These are phyloP conservation scores for Nycticebus coucang DNA, from an alignment of 2,113 vertebrate species.

Conservation along the genomic window DNA sequence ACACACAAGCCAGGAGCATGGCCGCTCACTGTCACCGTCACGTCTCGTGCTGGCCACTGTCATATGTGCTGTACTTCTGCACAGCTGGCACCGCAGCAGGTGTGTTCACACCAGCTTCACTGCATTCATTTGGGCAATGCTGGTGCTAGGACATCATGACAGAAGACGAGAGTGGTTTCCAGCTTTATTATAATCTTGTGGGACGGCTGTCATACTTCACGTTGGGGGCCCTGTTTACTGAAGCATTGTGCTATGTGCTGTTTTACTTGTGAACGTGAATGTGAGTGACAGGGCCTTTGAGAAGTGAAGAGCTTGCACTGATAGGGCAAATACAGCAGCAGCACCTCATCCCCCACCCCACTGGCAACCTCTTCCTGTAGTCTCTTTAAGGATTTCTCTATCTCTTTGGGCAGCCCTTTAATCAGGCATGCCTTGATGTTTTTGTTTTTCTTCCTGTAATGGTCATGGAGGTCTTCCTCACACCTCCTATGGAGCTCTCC, in stretches of 20 bases:
- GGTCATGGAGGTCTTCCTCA: background rate
- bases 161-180: background rate
- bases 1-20: background rate
- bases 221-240: background rate
- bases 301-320: background rate
- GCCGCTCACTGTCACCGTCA: background rate
- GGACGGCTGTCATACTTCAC: no score
- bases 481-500: background rate
- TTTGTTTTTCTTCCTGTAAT: background rate
- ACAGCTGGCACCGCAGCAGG: no score
- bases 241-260: background rate
- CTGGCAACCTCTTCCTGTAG: background rate
- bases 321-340: background rate
- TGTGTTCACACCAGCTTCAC: background rate
- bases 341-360: no score
- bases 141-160: background rate
- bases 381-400: background rate
- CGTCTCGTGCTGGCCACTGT: background rate
- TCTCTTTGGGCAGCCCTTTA: background rate
- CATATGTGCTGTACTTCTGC: background rate
- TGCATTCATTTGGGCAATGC: background rate
- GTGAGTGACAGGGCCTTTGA: background rate
- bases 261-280: background rate
- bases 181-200: background rate
- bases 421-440: background rate